Evolutionary conservation across 2,888 invertebrate genomes (phyloP).

Genomic region (Papilio protenor): DNA sequence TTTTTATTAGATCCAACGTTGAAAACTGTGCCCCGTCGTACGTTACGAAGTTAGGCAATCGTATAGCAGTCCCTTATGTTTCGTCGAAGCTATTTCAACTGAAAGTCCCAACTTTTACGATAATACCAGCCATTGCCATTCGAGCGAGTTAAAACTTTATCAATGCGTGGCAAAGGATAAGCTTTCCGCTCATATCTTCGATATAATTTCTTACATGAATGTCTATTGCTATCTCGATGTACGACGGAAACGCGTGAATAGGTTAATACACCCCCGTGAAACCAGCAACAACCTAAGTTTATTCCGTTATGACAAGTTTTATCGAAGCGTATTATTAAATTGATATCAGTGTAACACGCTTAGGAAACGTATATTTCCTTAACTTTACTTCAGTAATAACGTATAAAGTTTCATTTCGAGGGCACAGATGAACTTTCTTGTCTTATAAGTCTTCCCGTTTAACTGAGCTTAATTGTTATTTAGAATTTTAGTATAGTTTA

Average conservation of each 20-base stretch:
- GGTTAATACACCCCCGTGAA: constrained; percentile 32
- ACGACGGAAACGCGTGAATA: constrained; percentile 37
- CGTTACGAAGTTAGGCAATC: constrained; percentile 82
- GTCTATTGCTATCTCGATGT: constrained; percentile 42
- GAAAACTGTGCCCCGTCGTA: constrained; percentile 70
- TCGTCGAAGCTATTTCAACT: constrained; percentile 78
- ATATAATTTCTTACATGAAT: constrained; percentile 53
- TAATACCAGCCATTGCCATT: constrained; percentile 84
- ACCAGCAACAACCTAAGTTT: constrained; percentile 36
- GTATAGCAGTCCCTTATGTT: constrained; percentile 83
- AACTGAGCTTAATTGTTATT: background rate
- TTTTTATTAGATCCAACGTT: constrained; percentile 76
- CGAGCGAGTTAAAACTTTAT: constrained; percentile 83
- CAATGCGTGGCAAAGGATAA: constrained; percentile 82
- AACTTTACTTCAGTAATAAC: constrained; percentile 19
- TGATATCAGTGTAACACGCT: constrained; percentile 30
- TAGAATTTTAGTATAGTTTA: background rate
- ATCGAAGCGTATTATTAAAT: constrained; percentile 32
- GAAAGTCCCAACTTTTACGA: constrained; percentile 83
- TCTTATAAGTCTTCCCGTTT: constrained; percentile 16
- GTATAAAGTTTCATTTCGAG: constrained; percentile 9
- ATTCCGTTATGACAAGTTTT: constrained; percentile 40
- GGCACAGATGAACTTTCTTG: background rate
- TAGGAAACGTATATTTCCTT: constrained; percentile 20
- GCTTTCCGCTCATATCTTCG: constrained; percentile 71